Evolutionary conservation across 1,140 invertebrate species (phyloP).

Genomic region (Hycleus cichorii): DNA sequence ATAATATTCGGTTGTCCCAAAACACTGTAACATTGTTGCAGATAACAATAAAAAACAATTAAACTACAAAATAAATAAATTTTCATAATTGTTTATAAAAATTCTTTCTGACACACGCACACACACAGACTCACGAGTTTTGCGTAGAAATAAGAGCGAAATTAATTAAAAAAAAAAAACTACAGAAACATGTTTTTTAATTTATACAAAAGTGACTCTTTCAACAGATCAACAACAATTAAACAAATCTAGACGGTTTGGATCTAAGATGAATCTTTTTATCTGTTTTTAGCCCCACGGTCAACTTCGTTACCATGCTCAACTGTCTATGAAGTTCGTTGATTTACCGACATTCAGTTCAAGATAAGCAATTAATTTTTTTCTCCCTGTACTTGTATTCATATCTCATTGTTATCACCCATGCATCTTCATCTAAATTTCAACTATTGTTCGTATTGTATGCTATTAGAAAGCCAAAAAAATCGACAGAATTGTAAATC

Average conservation of each 20-base stretch:
- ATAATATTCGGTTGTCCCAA: slow-evolving; percentile 47
- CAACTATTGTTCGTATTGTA: too few relatives aligned
- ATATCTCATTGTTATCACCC: too few relatives aligned
- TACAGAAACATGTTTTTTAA: not conserved
- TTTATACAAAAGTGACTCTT: not conserved
- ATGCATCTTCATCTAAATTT: too few relatives aligned
- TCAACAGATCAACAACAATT: not conserved
- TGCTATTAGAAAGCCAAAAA: too few relatives aligned
- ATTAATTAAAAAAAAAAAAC: not conserved
- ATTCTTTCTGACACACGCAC: not conserved
- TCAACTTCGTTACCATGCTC: slow-evolving; percentile 20
- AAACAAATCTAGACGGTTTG: too few relatives aligned
- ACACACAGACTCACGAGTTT: not conserved
- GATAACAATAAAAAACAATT: not conserved
- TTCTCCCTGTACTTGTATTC: too few relatives aligned
- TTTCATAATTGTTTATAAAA: not conserved
- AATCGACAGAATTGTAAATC: too few relatives aligned
- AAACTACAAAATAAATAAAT: not conserved
- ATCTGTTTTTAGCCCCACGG: slow-evolving; percentile 17
- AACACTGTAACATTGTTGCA: not conserved
- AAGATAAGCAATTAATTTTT: too few relatives aligned
- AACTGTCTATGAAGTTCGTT: slow-evolving; percentile 28
- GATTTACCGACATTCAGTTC: slow-evolving; percentile 14
- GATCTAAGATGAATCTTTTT: not conserved
- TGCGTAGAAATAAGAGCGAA: too few relatives aligned